phyloP scores from a whole-genome alignment of 1,140 invertebrate species.

The Apis laboriosa region DNA sequence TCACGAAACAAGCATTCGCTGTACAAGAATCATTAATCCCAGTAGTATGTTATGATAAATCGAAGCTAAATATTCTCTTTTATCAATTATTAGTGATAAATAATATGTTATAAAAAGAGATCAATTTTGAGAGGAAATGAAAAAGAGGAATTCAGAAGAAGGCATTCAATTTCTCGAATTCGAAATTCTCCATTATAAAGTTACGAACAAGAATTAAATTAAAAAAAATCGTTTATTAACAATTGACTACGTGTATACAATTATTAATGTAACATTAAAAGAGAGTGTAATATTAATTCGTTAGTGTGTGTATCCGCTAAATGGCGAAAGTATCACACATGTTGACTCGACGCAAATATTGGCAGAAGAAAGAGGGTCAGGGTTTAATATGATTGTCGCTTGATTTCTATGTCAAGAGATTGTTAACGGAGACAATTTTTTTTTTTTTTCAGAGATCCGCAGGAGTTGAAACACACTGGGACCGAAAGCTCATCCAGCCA shows the following conservation, averaged over 20 bases:
- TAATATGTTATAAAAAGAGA: no score
- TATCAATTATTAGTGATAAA: no score
- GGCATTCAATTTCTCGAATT: no score
- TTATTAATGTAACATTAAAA: background rate
- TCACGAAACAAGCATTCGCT: no score
- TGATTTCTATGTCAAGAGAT: background rate
- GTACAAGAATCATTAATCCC: constrained; percentile 25
- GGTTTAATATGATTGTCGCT: background rate
- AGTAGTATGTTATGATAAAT: background rate
- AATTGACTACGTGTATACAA: no score
- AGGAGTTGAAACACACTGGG: constrained; percentile 86
- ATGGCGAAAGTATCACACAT: constrained; percentile 33
- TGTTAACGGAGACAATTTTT: background rate
- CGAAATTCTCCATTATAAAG: no score
- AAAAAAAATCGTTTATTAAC: background rate
- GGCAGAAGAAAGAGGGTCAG: background rate
- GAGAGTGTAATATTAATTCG: background rate
- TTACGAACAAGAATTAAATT: no score
- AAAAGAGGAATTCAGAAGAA: no score
- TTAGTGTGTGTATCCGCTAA: constrained; percentile 3
- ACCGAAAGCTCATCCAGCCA: constrained; percentile 86
- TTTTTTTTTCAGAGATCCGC: constrained; percentile 84
- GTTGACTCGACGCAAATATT: background rate
- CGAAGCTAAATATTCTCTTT: no score
- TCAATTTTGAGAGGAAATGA: no score